Percentiles rank a stretch among this genome's conserved stretches.
phyloP scores from a whole-genome alignment of 1,140 invertebrate genomes.

The Atopsyche davidsoni region DNA sequence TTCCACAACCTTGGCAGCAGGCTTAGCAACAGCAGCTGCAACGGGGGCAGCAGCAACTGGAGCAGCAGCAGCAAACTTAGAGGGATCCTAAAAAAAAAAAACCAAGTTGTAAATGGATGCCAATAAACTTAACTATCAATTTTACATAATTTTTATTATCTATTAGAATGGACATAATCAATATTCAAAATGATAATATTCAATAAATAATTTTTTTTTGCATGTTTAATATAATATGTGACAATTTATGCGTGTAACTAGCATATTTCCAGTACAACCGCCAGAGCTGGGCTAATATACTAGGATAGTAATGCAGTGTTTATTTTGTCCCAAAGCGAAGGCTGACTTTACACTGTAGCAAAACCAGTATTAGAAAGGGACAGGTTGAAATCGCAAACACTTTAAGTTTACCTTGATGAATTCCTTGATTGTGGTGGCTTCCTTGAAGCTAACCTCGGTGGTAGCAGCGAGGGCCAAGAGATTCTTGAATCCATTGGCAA shows the following conservation, averaged over 20 bases:
- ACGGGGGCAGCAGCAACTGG: conserved; percentile 54
- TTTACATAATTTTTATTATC: conserved; percentile 2
- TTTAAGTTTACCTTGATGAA: conserved; percentile 64
- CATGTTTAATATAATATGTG: too few species aligned
- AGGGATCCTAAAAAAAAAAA: conserved; percentile 69
- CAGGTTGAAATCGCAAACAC: too few species aligned
- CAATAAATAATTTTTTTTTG: too few species aligned
- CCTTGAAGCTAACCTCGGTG: conserved; percentile 92
- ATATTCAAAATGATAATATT: conserved; percentile 24
- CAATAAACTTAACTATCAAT: not conserved
- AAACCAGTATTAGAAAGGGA: conserved; percentile 12
- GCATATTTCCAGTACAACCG: conserved; percentile 28
- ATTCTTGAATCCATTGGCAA: conserved; percentile 98
- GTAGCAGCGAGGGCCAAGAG: conserved; percentile 92
- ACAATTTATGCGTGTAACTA: conserved; percentile 12
- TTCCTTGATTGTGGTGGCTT: conserved; percentile 89
- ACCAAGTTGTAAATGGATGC: too few species aligned
- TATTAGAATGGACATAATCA: conserved; percentile 9
- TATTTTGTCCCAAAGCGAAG: conserved; percentile 31
- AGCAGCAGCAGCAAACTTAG: conserved; percentile 77
- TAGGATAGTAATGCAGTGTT: conserved; percentile 31
- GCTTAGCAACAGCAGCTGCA: conserved; percentile 51
- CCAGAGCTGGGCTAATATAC: conserved; percentile 18
- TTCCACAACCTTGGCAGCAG: conserved; percentile 63
- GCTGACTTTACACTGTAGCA: conserved; percentile 10